Percentiles rank a stretch among this genome's conserved stretches.
These are phyloP conservation scores for Falco novaeseelandiae DNA, from an alignment of 2,797 vertebrate species.

Conservation along the genomic window DNA sequence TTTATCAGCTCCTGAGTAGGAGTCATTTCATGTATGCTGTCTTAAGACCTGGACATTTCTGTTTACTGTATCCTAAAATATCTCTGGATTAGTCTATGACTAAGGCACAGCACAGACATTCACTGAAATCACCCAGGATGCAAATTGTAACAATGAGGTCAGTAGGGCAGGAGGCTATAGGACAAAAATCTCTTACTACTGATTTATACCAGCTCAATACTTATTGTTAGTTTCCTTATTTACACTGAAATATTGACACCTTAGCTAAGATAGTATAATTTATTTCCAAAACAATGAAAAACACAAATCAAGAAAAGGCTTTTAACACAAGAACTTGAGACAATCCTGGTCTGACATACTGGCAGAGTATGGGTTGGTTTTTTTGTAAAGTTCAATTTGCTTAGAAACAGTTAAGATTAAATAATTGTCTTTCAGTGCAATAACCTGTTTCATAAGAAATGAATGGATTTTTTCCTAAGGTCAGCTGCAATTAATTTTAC, in stretches of 20 bases:
- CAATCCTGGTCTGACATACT: neutral
- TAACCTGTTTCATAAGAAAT: neutral
- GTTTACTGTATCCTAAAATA: neutral
- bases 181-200: neutral
- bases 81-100: neutral
- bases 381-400: neutral
- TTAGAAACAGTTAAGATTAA: neutral
- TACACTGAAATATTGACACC: neutral
- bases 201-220: neutral
- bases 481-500: neutral
- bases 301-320: neutral
- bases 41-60: neutral
- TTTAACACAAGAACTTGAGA: neutral
- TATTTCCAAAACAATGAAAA: neutral
- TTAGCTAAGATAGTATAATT: neutral
- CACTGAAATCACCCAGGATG: neutral
- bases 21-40: neutral
- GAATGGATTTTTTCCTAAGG: neutral
- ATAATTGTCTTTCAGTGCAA: neutral
- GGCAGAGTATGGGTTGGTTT: accelerated
- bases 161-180: neutral
- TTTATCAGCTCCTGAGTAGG: neutral
- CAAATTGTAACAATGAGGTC: neutral
- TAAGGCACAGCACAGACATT: neutral
- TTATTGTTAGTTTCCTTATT: neutral